Evolutionary conservation across 1,140 invertebrate species (phyloP), one percentile per base, ranked within the genome.

Genomic region (Batillaria attramentaria): DNA sequence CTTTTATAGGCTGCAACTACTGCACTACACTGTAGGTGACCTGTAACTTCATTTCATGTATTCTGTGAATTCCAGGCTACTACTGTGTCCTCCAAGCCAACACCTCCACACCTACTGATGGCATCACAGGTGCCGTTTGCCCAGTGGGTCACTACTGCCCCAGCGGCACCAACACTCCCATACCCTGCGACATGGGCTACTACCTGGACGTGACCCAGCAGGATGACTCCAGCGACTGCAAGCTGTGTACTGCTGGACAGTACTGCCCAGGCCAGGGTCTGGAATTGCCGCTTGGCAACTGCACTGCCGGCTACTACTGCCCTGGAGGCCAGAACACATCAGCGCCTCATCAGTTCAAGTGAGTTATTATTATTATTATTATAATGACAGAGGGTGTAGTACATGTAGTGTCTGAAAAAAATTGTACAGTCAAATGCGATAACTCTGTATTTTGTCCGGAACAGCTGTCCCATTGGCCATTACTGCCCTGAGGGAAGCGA

Each of bases 251-350:
- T 10, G 80, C 82, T 46, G 89, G 89, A 2, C 73, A 79, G 69
- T 89, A 86, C 77, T 90, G 89, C 77, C 85, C 86, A 37, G 83
- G 83, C 10, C 78, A 76, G 33, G 87, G 89, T 28, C 57, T 76
- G 18, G 73, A 82, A 35, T 6, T 79, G 13, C 87, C 89, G 6
- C 75, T 78, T 1, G 87, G 87, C 13, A 81, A 84, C 80, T 90
- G 89, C 78, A 77, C 70, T 72, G 81, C 85, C 42, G 89, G 89
- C 20, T 89, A 88, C 66, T 90, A 86, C 78, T 90, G 89, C 70
- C 88, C 89, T 33, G 78, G 78, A 39, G 85, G 87, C 20, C 87
- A 89, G 69, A 89, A 87, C 78, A 81, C 83, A 24, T 85, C 87
- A 24, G 82, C 86, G 65, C 89, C 89, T 39, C 43, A 79, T 74